Base-by-base conservation (phyloP, 2,113 vertebrate species). In the Stercorarius parasiticus region DNA sequence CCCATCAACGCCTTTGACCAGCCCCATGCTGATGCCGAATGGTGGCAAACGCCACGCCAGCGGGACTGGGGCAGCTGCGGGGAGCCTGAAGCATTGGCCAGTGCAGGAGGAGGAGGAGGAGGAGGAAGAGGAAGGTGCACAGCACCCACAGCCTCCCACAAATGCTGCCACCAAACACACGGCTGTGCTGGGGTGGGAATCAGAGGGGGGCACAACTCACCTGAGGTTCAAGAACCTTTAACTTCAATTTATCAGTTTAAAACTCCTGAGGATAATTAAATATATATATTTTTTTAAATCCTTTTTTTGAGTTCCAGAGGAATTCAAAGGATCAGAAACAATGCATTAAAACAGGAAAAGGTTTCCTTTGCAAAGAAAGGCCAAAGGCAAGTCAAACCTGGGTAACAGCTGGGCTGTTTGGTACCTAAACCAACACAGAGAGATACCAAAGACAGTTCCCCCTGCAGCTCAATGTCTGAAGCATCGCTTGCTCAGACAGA, bases 21-120 rank as follows among this genome's bases (percentile, higher is more conserved):
- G 50, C 42, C 49, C 11, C 1, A 2, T 13, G 34, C 49, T 3
- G 7, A 6, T 0, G 3, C 32, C 26, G 10, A 20, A 6, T 7
- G 55, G 11, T 2, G 5, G 21, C 36, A 45, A 13, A 17, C 0
- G 1, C 30, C 1, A 1, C 17, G 20, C 11, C n/a, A 47, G 10
- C 25, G 42, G 42, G 67, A 70, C 20, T 22, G 1, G 9, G 66
- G 36, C 55, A 29, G 29, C 22, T 2, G 4, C 23, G 1, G 1
- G 13, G 15, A 73, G 32, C 36, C 27, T 4, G 16, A 17, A 55
- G 16, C 34, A 36, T 15, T 15, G 22, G 34, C 34, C 22, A 6
- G 58, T 36, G 58, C 13, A 59, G 58, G 23, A 25, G n/a, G n/a
- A 36, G n/a, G 34, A n/a, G 34, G 58, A 84, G 58, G n/a, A 84